Evolutionary conservation across 2,797 vertebrate species (phyloP), one percentile per base, ranked within the genome.

Genomic region (Mus minutoides): DNA sequence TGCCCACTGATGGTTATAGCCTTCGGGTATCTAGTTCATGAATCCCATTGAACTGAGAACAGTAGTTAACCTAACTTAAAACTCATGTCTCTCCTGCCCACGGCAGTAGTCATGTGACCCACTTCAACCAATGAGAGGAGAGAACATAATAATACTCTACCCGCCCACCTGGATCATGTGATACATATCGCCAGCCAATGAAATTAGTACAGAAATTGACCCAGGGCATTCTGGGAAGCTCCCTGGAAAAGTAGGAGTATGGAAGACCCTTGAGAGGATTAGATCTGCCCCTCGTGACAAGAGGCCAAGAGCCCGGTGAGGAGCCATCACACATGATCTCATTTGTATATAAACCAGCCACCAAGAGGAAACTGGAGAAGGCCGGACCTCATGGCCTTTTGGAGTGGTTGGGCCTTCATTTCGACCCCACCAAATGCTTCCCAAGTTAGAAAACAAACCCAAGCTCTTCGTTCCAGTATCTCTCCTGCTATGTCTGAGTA

Each of bases 261-360:
- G 8, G 26, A 12, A 29, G 77, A 6, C 22, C 29, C 26, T 26
- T 4, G 1, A 9, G 24, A 21, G 31, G 29, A 9, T 3, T 16
- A 13, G 6, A 0, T 4, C 37, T 43, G 16, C 4, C 2, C 2
- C 7, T 64, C 2, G 3, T 49, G 58, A 10, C 73, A 12, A 0
- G 0, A 54, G 52, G 31, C n/a, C n/a, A n/a, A n/a, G n/a, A n/a
- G n/a, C 31, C 11, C 34, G 24, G 37, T 19, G 22, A 78, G 5
- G 19, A 13, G 56, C 24, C 34, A 52, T 34, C 19, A 14, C 0
- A 0, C 7, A 21, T 43, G 19, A 46, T n/a, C 8, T 88, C 10
- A 22, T 10, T 13, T 16, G 6, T 22, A 56, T 3, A 9, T 3
- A 13, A 31, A n/a, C 2, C 1, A 5, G 24, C 54, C 54, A 56